A percentile compares a stretch with the other conserved stretches of the same genome.
phyloP scores from a whole-genome alignment of 2,888 invertebrate genomes.

The Lepidocyrtoides sp. region DNA sequence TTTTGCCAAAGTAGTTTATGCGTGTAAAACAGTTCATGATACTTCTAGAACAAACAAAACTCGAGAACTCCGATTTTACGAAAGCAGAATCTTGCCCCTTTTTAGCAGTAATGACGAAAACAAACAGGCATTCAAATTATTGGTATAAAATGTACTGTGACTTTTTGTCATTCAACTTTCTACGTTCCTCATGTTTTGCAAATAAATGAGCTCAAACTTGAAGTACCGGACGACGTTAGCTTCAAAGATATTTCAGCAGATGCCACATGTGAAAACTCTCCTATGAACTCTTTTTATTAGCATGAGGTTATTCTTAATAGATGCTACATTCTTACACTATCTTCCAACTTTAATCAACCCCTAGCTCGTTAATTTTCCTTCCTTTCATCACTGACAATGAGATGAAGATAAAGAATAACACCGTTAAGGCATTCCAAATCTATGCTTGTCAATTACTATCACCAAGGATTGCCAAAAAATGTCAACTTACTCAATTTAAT shows the following conservation, averaged over 20 bases:
- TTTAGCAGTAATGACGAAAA: no score
- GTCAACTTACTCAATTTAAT: conserved; percentile 4
- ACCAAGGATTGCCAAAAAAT: conserved; percentile 3
- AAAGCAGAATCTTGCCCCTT: no score
- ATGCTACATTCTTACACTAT: not conserved
- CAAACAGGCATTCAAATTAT: no score
- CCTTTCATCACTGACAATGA: not conserved
- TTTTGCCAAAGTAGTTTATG: not conserved
- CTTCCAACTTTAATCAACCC: not conserved
- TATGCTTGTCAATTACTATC: conserved; percentile 6
- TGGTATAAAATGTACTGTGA: no score
- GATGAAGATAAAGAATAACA: conserved; percentile 5
- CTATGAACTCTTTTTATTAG: not conserved
- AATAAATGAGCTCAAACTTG: no score
- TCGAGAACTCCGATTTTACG: no score
- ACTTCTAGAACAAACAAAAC: not conserved
- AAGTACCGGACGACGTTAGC: no score
- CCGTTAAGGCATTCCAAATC: conserved; percentile 13
- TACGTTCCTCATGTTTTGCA: no score
- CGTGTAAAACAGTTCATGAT: not conserved
- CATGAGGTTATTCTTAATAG: no score
- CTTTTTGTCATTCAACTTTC: no score
- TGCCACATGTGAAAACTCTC: not conserved
- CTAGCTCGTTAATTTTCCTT: conserved; percentile 30
- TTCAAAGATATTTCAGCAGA: not conserved